Evolutionary conservation across 2,888 invertebrate species (phyloP).

Genomic region (Polymixis flavicincta): DNA sequence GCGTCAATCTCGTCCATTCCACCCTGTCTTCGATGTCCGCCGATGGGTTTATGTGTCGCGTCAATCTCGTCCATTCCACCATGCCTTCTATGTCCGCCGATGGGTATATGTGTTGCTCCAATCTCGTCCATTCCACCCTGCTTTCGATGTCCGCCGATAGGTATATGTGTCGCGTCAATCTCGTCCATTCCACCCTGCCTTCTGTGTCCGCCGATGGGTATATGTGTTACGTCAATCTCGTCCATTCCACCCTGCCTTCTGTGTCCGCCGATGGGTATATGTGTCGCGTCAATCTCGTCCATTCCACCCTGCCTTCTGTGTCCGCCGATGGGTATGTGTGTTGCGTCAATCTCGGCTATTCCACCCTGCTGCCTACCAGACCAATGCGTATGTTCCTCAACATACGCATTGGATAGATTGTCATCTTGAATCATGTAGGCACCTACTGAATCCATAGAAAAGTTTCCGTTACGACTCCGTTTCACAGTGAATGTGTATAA

Average conservation of each 20-base stretch:
- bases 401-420: not conserved
- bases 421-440: not conserved
- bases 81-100: too few relatives aligned
- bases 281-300: not conserved
- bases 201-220: not conserved
- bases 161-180: too few relatives aligned
- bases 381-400: too few relatives aligned
- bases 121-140: too few relatives aligned
- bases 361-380: not conserved
- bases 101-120: too few relatives aligned
- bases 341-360: not conserved
- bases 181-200: too few relatives aligned
- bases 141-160: too few relatives aligned
- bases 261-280: not conserved
- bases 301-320: not conserved
- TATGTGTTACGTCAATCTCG: not conserved
- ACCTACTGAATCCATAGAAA: not conserved
- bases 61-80: not conserved
- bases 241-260: not conserved
- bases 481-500: not conserved
- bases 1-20: too few relatives aligned
- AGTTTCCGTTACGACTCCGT: not conserved
- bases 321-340: not conserved
- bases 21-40: not conserved
- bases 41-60: not conserved